Conservation (phyloP, 1,140 invertebrate genomes). For the Eulimnadia texana region DNA sequence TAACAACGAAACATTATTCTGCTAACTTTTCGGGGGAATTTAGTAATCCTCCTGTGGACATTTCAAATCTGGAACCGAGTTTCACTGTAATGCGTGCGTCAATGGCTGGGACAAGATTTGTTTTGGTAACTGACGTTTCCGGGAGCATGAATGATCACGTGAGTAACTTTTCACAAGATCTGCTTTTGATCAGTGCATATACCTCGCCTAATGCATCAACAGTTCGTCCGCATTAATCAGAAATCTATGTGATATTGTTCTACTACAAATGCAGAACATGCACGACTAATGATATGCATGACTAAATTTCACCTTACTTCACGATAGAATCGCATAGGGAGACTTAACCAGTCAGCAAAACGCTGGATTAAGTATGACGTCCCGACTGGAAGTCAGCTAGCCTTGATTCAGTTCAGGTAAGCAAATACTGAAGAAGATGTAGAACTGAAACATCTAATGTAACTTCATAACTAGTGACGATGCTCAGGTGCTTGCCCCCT, state of each 20-base stretch:
- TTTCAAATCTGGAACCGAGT: neutral
- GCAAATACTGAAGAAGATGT: neutral
- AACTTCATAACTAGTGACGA: neutral
- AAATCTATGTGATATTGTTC: neutral
- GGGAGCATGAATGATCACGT: constrained; percentile 21
- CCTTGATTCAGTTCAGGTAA: constrained; percentile 20
- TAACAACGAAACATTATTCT: too few relatives aligned
- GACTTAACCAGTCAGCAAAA: constrained; percentile 17
- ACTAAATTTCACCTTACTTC: too few relatives aligned
- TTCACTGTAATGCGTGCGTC: constrained; percentile 5
- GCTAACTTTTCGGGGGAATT: neutral
- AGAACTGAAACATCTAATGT: neutral
- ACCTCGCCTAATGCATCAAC: neutral
- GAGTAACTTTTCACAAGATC: neutral
- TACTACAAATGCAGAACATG: too few relatives aligned
- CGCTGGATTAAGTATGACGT: constrained; percentile 19
- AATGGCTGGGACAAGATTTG: constrained; percentile 8
- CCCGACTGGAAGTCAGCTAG: constrained; percentile 17
- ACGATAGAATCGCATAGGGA: constrained; percentile 16
- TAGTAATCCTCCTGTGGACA: constrained; percentile 4
- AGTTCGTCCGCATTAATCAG: neutral
- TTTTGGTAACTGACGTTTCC: constrained; percentile 20
- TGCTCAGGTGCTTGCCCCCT: constrained; percentile 9
- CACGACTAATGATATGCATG: too few relatives aligned
- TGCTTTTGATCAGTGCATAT: neutral